phyloP scores from a whole-genome alignment of 2,888 invertebrate genomes.

The Hartigia nigra region DNA sequence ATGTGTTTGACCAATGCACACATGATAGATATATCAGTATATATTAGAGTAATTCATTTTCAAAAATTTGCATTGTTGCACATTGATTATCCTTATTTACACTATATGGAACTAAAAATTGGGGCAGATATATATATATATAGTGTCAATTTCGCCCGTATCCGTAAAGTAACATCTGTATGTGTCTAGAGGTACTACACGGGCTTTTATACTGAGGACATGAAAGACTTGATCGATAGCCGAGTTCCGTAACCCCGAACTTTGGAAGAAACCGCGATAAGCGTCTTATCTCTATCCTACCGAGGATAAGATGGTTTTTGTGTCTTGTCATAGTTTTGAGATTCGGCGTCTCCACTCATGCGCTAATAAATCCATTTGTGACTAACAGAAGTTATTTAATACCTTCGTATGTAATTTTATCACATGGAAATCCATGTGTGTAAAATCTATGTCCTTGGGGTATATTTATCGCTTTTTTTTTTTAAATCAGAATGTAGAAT shows the following conservation, averaged over 20 bases:
- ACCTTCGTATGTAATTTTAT: neutral
- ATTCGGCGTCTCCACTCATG: neutral
- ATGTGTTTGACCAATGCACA: too few species aligned
- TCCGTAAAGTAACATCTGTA: neutral
- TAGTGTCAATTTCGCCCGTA: neutral
- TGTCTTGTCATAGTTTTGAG: neutral
- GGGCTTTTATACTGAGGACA: conserved; percentile 17
- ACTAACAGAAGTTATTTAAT: neutral
- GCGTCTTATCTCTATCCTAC: conserved; percentile 33
- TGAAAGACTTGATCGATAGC: conserved; percentile 37
- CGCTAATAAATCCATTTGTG: neutral
- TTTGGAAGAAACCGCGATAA: conserved; percentile 28
- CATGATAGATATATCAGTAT: neutral
- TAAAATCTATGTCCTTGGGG: neutral
- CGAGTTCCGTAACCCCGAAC: conserved; percentile 14
- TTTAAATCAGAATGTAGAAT: neutral
- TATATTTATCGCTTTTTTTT: neutral
- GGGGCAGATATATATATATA: too few species aligned
- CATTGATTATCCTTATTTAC: too few species aligned
- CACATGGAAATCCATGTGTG: neutral
- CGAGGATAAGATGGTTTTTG: conserved; percentile 14
- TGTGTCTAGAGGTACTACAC: neutral
- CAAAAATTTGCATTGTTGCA: neutral
- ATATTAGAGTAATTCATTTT: neutral
- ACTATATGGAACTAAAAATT: too few species aligned